phyloP scores from a whole-genome alignment of 2,113 vertebrate genomes.

The Ageneiosus marmoratus region DNA sequence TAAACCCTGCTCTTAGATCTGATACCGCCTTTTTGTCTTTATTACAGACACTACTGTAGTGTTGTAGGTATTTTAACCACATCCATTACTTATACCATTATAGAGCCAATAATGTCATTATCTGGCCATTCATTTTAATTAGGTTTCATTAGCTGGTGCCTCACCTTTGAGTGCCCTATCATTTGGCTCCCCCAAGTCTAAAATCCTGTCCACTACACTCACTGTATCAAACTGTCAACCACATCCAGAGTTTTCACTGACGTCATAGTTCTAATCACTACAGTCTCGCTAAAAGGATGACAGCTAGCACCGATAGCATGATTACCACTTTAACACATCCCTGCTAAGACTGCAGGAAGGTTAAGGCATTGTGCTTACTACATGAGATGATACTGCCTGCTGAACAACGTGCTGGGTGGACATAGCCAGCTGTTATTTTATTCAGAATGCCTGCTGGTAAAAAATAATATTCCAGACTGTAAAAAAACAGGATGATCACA shows the following conservation, averaged over 20 bases:
- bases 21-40: not conserved
- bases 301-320: not conserved
- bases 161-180: not conserved
- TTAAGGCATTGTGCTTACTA: not conserved
- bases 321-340: not conserved
- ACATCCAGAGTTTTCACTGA: not conserved
- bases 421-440: slow-evolving; percentile 41
- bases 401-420: slow-evolving; percentile 11
- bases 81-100: not conserved
- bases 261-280: not conserved
- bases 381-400: not conserved
- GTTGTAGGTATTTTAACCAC: not conserved
- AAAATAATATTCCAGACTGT: slow-evolving; percentile 42
- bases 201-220: not conserved
- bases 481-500: slow-evolving; percentile 43
- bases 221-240: not conserved
- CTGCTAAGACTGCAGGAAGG: not conserved
- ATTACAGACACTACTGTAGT: too few species aligned
- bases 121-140: slow-evolving; percentile 14
- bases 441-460: slow-evolving; percentile 41
- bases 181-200: not conserved
- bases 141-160: not conserved
- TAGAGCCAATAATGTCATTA: not conserved
- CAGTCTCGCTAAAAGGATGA: not conserved
- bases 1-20: not conserved